These are phyloP conservation scores for Florisuga fusca DNA, from an alignment of 2,797 vertebrate species.

Conservation along the genomic window DNA sequence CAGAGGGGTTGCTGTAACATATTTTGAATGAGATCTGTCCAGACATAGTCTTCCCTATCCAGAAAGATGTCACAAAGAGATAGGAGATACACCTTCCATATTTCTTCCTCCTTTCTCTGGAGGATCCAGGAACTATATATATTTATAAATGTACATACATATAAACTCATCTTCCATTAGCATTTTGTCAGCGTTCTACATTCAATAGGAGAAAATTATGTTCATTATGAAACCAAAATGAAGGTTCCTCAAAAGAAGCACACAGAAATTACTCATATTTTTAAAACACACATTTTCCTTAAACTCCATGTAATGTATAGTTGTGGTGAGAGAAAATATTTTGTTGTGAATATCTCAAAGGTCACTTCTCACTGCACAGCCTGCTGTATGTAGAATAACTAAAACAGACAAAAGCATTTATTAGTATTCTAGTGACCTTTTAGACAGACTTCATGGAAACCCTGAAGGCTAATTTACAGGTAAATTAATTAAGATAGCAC, in stretches of 20 bases:
- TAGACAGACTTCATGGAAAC: constrained; percentile 32
- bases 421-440: constrained; percentile 55
- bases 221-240: background rate
- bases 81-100: background rate
- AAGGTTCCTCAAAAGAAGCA: background rate
- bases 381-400: background rate
- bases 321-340: constrained; percentile 10
- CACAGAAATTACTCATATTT: background rate
- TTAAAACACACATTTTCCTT: background rate
- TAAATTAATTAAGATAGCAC: constrained; percentile 55
- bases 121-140: background rate
- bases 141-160: background rate
- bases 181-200: background rate
- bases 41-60: background rate
- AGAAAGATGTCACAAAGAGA: background rate
- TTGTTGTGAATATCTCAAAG: background rate
- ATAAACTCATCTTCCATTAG: background rate
- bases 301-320: background rate
- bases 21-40: background rate
- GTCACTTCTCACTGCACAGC: background rate
- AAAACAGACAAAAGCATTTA: constrained; percentile 36
- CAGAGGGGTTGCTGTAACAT: background rate
- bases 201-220: background rate
- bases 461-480: constrained; percentile 54
- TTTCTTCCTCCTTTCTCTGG: background rate